Evolutionary conservation across 2,797 vertebrate species (phyloP), one percentile per base, ranked within the genome.

Genomic region (Semaprochilodus insignis): DNA sequence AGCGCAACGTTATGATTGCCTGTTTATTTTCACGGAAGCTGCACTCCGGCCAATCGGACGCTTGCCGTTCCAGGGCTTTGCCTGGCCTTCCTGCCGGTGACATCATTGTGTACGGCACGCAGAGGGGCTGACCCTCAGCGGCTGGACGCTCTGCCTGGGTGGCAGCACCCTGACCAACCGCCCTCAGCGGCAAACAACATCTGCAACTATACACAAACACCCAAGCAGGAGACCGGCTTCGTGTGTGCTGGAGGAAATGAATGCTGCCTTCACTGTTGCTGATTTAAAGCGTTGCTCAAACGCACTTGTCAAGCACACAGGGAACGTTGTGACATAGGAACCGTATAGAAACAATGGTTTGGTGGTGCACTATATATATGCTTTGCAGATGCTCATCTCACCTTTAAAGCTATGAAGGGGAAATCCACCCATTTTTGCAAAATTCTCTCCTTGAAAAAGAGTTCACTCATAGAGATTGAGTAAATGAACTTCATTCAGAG

Each of bases 21-120:
- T 96, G 96, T 96, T 96, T 96, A 96, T 96, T 96, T 96, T 96
- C 93, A 94, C 92, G 94, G 95, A 95, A 84, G 93, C 92, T 93
- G 92, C 92, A 91, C 93, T 92, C 90, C 93, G 94, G 94, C 95
- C 94, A 92, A 95, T 96, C 94, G 66, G 60, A 75, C 54, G 94
- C 95, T 94, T 92, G 95, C 91, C 95, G 95, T 90, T 94, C 93
- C 90, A 67, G 34, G 15, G 25, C 60, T 63, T 31, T 27, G 91
- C 95, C 85, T 90, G 92, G 88, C 87, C 82, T 96, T 95, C 95
- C 95, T 95, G 94, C 94, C 92, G 91, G 93, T 96, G 96, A 96
- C 95, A 94, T 95, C 94, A 96, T 95, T 94, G 94, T 94, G 92
- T 95, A 94, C 89, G 88, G 92, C 92, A 59, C 88, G 84, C 91